Evolutionary conservation across 2,888 invertebrate species (phyloP).

Genomic region (Apoda limacodes): DNA sequence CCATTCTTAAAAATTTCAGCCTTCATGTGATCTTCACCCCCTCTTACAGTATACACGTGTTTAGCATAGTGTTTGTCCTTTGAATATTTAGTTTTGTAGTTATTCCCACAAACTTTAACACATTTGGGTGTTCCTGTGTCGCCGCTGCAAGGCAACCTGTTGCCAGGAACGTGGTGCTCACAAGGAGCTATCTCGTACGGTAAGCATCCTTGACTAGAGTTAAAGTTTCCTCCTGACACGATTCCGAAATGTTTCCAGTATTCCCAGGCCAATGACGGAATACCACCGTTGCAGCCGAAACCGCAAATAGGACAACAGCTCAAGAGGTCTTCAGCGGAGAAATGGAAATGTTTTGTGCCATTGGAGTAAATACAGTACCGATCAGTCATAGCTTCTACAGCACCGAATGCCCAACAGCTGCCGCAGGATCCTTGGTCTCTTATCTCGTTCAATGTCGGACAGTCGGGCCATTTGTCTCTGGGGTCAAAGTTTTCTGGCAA

Average conservation of each 20-base stretch:
- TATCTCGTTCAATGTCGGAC: conserved; percentile 85
- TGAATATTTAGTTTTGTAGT: conserved; percentile 76
- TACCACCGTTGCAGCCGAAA: conserved; percentile 86
- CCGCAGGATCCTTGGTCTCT: conserved; percentile 92
- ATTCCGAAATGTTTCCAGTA: conserved; percentile 88
- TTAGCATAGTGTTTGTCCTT: conserved; percentile 83
- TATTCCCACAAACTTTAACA: conserved; percentile 71
- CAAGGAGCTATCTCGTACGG: conserved; percentile 90
- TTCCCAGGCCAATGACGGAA: conserved; percentile 83
- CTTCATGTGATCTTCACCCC: conserved; percentile 77
- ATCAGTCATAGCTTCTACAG: conserved; percentile 93
- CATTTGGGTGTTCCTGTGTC: conserved; percentile 84
- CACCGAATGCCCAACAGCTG: conserved; percentile 95
- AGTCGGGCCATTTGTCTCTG: conserved; percentile 83
- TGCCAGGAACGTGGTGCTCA: conserved; percentile 90
- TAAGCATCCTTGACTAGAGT: conserved; percentile 83
- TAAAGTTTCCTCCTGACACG: conserved; percentile 88
- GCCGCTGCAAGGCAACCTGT: conserved; percentile 76
- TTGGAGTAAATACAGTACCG: conserved; percentile 86
- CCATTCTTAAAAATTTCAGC: conserved; percentile 88
- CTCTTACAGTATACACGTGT: conserved; percentile 71
- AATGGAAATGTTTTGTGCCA: conserved; percentile 76
- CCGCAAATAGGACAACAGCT: conserved; percentile 86
- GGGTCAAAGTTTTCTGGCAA: conserved; percentile 87
- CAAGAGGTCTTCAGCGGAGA: conserved; percentile 88